Percentiles rank a stretch among this genome's conserved stretches.
phyloP scores from a whole-genome alignment of 2,888 invertebrate species.

The Melanotus villosus region DNA sequence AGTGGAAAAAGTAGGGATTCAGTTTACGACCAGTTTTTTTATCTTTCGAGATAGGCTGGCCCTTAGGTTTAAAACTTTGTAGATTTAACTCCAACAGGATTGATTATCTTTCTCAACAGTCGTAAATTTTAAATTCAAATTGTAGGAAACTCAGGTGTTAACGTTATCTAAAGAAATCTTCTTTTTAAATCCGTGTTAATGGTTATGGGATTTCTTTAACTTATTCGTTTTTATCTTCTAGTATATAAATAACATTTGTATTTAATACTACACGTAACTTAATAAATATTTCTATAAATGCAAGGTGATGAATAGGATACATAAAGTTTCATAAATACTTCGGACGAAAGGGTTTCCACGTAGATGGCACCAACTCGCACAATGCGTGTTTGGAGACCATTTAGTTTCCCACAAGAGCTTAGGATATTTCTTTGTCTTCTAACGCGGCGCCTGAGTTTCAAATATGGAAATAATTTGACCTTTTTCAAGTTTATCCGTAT shows the following conservation, averaged over 20 bases:
- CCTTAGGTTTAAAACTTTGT: slow-evolving; percentile 11
- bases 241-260: not conserved
- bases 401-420: not conserved
- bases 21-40: slow-evolving; percentile 19
- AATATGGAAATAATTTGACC: too few relatives aligned
- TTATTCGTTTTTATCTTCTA: not conserved
- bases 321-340: not conserved
- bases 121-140: slow-evolving; percentile 8
- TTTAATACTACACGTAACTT: slow-evolving; percentile 4
- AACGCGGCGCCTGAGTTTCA: too few relatives aligned
- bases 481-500: too few relatives aligned
- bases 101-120: not conserved
- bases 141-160: not conserved
- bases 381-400: not conserved
- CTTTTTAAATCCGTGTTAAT: not conserved
- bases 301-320: slow-evolving; percentile 1
- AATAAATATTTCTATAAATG: slow-evolving; percentile 1
- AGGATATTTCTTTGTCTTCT: not conserved
- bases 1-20: slow-evolving; percentile 23
- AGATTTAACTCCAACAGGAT: slow-evolving; percentile 4
- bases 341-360: slow-evolving; percentile 8
- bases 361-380: slow-evolving; percentile 13
- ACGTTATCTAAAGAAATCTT: not conserved
- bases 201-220: too few relatives aligned
- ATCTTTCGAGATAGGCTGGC: slow-evolving; percentile 11